Conservation (phyloP, 1,140 invertebrate genomes). For the Camponotus floridanus region DNA sequence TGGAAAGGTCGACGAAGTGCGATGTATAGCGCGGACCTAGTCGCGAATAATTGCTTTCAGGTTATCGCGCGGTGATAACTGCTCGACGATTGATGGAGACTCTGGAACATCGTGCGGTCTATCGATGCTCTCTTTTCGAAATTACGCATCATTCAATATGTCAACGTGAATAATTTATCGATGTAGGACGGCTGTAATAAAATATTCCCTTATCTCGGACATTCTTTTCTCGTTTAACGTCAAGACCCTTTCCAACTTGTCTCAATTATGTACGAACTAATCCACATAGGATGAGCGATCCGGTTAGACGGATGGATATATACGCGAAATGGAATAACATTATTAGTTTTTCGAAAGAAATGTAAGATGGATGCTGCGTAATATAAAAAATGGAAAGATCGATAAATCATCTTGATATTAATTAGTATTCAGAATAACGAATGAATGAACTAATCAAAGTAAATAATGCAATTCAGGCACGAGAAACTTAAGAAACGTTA, state of each 20-base stretch:
- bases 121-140: constrained; percentile 16
- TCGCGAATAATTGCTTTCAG: constrained; percentile 47
- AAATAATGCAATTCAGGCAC: not conserved
- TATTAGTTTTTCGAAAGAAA: not conserved
- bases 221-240: not conserved
- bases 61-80: constrained; percentile 37
- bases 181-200: not conserved
- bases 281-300: not conserved
- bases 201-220: not conserved
- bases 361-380: not conserved
- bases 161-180: not conserved
- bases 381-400: not conserved
- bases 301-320: not conserved
- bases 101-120: constrained; percentile 15
- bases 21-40: not conserved
- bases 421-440: constrained; percentile 25
- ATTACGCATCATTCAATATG: constrained; percentile 1
- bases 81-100: not conserved
- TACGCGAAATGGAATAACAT: not conserved
- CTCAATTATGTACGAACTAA: not conserved
- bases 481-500: not conserved
- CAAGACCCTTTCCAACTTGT: not conserved
- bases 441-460: not conserved
- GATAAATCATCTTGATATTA: not conserved
- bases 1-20: constrained; percentile 19